Evolutionary conservation across 2,797 vertebrate genomes (phyloP), one percentile per base, ranked within the genome.

Genomic region (Sciaenops ocellatus): DNA sequence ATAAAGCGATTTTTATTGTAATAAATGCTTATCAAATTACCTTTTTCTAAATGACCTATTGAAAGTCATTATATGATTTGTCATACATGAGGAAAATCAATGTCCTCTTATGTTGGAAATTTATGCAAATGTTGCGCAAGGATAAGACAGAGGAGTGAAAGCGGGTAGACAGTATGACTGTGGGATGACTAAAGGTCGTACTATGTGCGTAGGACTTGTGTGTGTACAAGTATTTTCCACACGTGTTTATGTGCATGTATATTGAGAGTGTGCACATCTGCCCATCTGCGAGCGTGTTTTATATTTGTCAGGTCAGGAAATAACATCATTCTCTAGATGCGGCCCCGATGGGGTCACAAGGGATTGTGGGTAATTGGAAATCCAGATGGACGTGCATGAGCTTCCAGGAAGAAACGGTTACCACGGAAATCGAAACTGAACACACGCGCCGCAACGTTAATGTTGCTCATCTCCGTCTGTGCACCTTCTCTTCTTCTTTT

Each of bases 361-460:
- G 91, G 93, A 92, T 91, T 90, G 79, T 86, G 86, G 89, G 89
- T 93, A 94, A 94, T 92, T 93, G 93, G 86, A 92, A 91, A 93
- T 92, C 89, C 93, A 93, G 93, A 94, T 93, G 93, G 89, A 91
- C 86, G 73, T 81, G 84, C 91, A 93, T 88, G 91, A 85, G 87
- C 80, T 90, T 90, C 90, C 79, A 84, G 87, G 88, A 91, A 81
- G 78, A 89, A 82, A 42, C 30, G 18, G 87, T 92, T 92, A 88
- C 92, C 78, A 60, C 74, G 57, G 89, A 85, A 87, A 91, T 90
- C 24, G 60, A 86, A 88, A 88, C 76, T 11, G 55, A 87, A 90
- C 89, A 90, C 69, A 80, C 61, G 50, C 47, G 55, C 69, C 24
- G 24, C 44, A 75, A 69, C 56, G 42, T 77, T 92, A 90, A 92